Evolutionary conservation across 2,113 vertebrate genomes (phyloP).

Genomic region (Tragelaphus imberbis): DNA sequence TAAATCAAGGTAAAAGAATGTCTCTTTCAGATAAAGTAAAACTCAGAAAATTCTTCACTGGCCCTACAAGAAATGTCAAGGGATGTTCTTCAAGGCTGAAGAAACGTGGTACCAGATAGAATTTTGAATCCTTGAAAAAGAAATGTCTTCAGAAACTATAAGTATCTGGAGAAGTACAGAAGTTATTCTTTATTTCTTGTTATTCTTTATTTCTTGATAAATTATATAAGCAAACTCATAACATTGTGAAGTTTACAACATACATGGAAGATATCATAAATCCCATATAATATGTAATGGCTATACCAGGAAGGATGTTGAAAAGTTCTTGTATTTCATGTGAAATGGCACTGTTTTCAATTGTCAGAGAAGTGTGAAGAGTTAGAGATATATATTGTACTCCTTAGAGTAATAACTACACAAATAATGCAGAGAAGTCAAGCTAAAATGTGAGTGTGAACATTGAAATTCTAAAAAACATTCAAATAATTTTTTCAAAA

Average conservation of each 20-base stretch:
- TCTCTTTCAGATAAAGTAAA: not conserved
- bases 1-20: not conserved
- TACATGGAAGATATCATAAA: not conserved
- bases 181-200: not conserved
- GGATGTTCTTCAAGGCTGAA: not conserved
- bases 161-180: not conserved
- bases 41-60: not conserved
- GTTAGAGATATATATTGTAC: not conserved
- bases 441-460: not conserved
- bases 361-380: not conserved
- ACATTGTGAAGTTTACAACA: not conserved
- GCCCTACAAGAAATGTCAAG: not conserved
- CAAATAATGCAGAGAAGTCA: not conserved
- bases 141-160: not conserved
- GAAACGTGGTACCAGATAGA: not conserved
- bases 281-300: not conserved
- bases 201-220: not conserved
- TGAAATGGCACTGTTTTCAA: not conserved
- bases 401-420: not conserved
- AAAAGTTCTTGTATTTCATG: not conserved
- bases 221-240: not conserved
- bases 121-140: not conserved
- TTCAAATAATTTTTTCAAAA: not conserved
- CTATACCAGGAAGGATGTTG: not conserved
- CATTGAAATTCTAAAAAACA: not conserved